Evolutionary conservation across 2,113 vertebrate species (phyloP).

Genomic region (Trogon surrucura): DNA sequence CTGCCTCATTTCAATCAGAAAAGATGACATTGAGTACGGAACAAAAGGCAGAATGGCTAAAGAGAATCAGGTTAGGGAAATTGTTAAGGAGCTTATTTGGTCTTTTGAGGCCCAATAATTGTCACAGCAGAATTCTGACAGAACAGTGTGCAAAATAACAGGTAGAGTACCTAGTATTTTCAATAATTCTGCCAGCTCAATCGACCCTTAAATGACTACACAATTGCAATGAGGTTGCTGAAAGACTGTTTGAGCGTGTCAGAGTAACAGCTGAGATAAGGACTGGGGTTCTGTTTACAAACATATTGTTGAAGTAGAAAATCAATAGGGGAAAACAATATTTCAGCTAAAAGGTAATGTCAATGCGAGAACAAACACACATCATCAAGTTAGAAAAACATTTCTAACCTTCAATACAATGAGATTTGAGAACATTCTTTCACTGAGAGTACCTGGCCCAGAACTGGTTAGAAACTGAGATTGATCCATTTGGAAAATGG

Average conservation of each 20-base stretch:
- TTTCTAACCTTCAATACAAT: neutral
- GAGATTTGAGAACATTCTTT: neutral
- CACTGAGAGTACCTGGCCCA: neutral
- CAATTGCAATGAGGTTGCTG: neutral
- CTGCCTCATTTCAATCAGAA: neutral
- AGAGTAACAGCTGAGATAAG: neutral
- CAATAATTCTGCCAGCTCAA: neutral
- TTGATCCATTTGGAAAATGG: neutral
- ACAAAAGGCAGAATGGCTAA: neutral
- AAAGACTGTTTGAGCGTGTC: neutral
- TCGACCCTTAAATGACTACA: neutral
- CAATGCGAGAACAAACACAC: neutral
- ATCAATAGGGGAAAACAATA: neutral
- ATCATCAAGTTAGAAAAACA: neutral
- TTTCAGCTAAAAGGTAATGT: neutral
- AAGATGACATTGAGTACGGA: neutral
- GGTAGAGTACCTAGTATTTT: neutral
- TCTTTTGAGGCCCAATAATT: constrained; percentile 11
- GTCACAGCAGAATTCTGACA: neutral
- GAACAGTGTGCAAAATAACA: neutral
- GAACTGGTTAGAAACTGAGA: neutral
- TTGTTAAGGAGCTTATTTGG: constrained; percentile 31
- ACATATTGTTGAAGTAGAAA: neutral
- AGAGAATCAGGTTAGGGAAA: neutral
- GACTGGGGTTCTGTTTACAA: neutral